phyloP scores from a whole-genome alignment of 2,797 vertebrate species.

The Capromys pilorides region DNA sequence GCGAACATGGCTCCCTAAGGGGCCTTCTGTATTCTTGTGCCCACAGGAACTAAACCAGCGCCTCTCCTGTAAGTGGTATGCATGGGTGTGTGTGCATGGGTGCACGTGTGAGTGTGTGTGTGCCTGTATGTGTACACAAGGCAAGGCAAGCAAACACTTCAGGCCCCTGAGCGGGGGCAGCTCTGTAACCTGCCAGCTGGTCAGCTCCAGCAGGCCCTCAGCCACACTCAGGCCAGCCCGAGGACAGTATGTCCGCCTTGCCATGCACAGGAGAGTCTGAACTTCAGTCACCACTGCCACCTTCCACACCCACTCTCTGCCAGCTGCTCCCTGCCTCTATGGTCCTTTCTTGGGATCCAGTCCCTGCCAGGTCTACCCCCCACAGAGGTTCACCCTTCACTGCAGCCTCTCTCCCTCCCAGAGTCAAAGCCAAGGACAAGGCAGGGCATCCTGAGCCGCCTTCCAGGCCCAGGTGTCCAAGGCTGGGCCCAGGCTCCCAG shows the following conservation, averaged over 20 bases:
- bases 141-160: background rate
- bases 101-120: background rate
- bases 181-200: background rate
- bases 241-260: background rate
- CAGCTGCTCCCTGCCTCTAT: background rate
- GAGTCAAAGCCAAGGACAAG: background rate
- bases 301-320: background rate
- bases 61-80: background rate
- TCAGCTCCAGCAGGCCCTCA: background rate
- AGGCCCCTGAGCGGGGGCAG: background rate
- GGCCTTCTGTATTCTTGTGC: background rate
- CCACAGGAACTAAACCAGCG: background rate
- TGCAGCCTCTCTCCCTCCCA: background rate
- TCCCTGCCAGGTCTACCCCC: background rate
- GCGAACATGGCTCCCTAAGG: background rate
- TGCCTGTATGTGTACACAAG: background rate
- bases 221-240: background rate
- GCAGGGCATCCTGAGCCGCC: background rate
- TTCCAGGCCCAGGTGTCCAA: background rate
- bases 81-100: background rate
- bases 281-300: background rate
- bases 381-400: background rate
- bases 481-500: background rate
- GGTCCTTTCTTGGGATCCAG: no score
- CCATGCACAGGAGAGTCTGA: background rate